Base-by-base conservation (phyloP, 2,888 invertebrate genomes). In the Megamerina dolium region DNA sequence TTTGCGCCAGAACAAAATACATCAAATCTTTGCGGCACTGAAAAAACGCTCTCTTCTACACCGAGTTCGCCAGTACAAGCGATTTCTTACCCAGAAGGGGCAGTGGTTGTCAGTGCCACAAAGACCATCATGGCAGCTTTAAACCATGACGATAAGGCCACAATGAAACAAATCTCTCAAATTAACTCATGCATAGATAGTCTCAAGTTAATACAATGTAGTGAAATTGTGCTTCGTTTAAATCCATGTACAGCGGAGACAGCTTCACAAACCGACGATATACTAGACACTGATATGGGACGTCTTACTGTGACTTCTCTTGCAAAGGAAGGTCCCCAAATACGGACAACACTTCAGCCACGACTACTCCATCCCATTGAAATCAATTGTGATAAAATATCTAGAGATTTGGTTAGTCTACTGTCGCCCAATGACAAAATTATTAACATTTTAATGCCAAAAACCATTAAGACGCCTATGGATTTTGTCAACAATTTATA, bases 321-420 rank as follows among this genome's bases (percentile, higher is more conserved):
- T 18, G 51, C 50, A 14, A 60, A 62, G 13, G 59, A 63, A 13
- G 64, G 64, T 40, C 52, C 57, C 6, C 59, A 56, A 30, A 60
- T 58, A 5, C 58, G 65, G 31, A 70, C 66, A 8, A 69, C 68
- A 2, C 49, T 68, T 27, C 68, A 69, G 29, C 74, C 74, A 2
- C 75, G 82, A 49, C 78, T 77, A 58, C 81, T 81, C 54, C 73
- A 79, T 33, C 78, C 81, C 52, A 87, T 87, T 64, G 88, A 88
- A 69, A 76, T 86, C 54, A 87, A 86, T 57, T 87, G 85, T 72
- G 87, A 88, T 61, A 76, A 80, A 57, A 73, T 85, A 50, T 79
- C 80, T 33, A 72, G 77, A 49, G 82, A 82, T 61, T 71, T 83
- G 45, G 75, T 79, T 45, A 77, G 75, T 59, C 78, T 81, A 55